Percentiles rank a stretch among this genome's conserved stretches.
Conservation (phyloP, 2,113 vertebrate species). For the Cryptoleucopteryx plumbea region DNA sequence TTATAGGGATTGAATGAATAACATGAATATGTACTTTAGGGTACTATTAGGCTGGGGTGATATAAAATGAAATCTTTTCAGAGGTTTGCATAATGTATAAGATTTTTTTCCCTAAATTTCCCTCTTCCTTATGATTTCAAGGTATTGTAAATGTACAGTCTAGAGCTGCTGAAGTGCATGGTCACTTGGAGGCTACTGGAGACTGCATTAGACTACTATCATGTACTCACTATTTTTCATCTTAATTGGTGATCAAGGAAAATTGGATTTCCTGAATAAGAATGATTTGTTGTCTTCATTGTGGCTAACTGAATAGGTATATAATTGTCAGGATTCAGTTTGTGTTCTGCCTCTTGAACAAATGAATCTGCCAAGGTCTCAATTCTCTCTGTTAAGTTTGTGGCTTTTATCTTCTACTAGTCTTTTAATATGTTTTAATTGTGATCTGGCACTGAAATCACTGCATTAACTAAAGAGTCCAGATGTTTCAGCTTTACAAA, state of each 20-base stretch:
- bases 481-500: neutral
- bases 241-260: neutral
- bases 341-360: neutral
- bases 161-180: neutral
- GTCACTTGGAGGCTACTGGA: neutral
- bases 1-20: neutral
- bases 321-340: neutral
- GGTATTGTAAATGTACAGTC: neutral
- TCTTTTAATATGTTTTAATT: neutral
- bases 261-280: neutral
- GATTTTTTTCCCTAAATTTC: neutral
- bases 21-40: neutral
- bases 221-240: neutral
- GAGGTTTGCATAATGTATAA: neutral
- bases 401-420: neutral
- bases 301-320: neutral
- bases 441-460: neutral
- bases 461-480: neutral
- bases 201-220: neutral
- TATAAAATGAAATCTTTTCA: neutral
- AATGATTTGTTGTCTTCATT: neutral
- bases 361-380: neutral
- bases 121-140: neutral
- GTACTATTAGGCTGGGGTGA: neutral
- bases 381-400: neutral